A percentile compares a stretch with the other conserved stretches of the same genome.
Evolutionary conservation across 2,888 invertebrate genomes (phyloP).

Genomic region (Limenitis camilla): DNA sequence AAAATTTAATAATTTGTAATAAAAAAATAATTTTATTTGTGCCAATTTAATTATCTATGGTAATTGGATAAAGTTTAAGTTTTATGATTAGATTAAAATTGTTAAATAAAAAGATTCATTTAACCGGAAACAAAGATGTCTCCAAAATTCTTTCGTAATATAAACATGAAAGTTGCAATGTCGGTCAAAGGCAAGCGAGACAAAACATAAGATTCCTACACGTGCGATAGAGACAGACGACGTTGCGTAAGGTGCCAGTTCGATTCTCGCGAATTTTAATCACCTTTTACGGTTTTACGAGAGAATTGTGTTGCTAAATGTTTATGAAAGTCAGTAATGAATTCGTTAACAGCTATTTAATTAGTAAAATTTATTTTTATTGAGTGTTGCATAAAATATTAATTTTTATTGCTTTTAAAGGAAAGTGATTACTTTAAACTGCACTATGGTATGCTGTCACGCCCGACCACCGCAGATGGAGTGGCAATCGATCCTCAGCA

Average conservation of each 20-base stretch:
- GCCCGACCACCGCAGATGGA: no score
- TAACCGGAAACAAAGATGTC: conserved; percentile 17
- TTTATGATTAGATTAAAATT: not conserved
- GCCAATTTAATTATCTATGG: no score
- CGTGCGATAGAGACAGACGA: conserved; percentile 17
- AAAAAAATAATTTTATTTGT: no score
- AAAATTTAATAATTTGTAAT: no score
- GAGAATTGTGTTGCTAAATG: conserved; percentile 18
- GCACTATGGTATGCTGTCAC: no score
- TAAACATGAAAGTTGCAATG: conserved; percentile 20
- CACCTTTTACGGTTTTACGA: conserved; percentile 14
- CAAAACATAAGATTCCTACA: not conserved
- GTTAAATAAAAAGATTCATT: not conserved
- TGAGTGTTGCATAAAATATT: no score
- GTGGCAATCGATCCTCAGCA: no score
- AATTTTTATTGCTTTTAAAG: no score
- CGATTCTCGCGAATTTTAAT: conserved; percentile 25
- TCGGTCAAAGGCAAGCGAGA: conserved; percentile 19
- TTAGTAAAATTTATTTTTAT: not conserved
- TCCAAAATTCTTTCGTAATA: conserved; percentile 20
- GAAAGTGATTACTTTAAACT: no score
- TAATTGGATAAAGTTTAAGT: no score
- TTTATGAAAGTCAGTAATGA: conserved; percentile 5
- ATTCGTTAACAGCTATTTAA: not conserved
- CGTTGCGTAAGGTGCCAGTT: conserved; percentile 26